phyloP scores from a whole-genome alignment of 2,113 vertebrate species.

The western clawed frog (Xenopus tropicalis) region UCB_Xtro_10.0 CM004451.2:54334501-54335000 shows the following conservation, averaged over 20 bases:
- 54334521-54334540: no score
- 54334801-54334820: not conserved
- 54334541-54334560: no score
- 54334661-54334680: slow-evolving; percentile 15
- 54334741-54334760: not conserved
- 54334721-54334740: not conserved
- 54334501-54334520: no score
- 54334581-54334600: no score
- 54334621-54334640: not conserved
- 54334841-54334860: slow-evolving; percentile 3
- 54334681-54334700: not conserved
- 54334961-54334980: no score
- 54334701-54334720: not conserved
- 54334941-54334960: no score
- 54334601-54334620: no score
- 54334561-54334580: no score
- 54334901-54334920: no score
- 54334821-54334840: not conserved
- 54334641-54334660: not conserved
- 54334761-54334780: not conserved
- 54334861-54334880: slow-evolving; percentile 16
- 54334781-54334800: not conserved
- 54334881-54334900: no score
- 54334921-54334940: no score
- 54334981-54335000: no score